Evolutionary conservation across 2,888 invertebrate species (phyloP).

Genomic region (Cremastobaeus sp.): DNA sequence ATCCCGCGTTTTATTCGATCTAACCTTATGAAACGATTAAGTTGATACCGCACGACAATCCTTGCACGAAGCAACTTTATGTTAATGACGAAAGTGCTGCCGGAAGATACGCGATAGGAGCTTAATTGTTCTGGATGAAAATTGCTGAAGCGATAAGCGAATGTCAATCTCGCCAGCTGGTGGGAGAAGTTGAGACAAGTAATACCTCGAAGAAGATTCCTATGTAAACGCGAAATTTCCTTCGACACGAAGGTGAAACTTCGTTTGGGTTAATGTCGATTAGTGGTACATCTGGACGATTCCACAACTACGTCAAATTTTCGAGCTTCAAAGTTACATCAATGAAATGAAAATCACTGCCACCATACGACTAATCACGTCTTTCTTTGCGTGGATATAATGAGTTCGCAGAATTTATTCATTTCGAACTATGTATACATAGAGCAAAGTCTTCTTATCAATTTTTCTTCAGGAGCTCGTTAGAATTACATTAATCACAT

Average conservation of each 20-base stretch:
- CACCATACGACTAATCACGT: constrained; percentile 21
- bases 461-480: too few species aligned
- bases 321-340: constrained; percentile 74
- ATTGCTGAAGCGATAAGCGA: constrained; percentile 67
- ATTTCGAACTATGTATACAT: neutral
- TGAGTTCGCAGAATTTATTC: neutral
- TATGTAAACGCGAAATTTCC: constrained; percentile 54
- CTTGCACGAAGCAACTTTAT: constrained; percentile 43
- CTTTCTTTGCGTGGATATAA: constrained; percentile 19
- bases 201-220: constrained; percentile 57
- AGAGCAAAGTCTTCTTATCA: too few species aligned
- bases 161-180: constrained; percentile 65
- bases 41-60: constrained; percentile 38
- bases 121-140: constrained; percentile 69
- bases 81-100: constrained; percentile 67
- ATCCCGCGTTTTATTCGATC: too few species aligned
- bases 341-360: constrained; percentile 71
- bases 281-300: constrained; percentile 69
- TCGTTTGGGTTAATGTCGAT: constrained; percentile 70
- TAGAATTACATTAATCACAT: too few species aligned
- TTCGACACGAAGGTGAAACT: constrained; percentile 53
- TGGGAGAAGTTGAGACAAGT: constrained; percentile 62
- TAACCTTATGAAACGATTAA: constrained; percentile 24
- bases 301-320: constrained; percentile 70
- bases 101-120: constrained; percentile 63